phyloP scores from a whole-genome alignment of 2,113 vertebrate genomes.

The Erythrolamprus reginae region DNA sequence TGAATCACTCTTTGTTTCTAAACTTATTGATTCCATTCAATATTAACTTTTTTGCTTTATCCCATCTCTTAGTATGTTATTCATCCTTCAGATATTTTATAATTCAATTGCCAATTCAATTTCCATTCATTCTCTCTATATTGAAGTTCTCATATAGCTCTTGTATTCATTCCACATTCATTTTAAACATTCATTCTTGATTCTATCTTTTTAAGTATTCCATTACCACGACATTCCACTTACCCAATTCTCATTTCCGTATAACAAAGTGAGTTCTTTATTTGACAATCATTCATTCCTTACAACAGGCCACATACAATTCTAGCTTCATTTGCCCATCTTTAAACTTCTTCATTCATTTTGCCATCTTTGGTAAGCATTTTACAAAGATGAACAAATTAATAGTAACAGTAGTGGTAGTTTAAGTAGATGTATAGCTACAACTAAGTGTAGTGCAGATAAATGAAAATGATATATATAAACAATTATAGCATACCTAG shows the following conservation, averaged over 20 bases:
- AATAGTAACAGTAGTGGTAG: background rate
- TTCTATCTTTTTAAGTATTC: background rate
- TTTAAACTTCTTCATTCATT: background rate
- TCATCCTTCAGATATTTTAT: background rate
- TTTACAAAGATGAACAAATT: background rate
- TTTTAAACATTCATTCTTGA: background rate
- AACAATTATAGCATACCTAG: background rate
- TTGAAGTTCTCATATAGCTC: background rate
- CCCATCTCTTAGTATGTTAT: background rate
- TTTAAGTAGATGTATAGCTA: background rate
- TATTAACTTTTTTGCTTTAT: background rate
- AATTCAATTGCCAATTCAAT: background rate
- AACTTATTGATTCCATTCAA: background rate
- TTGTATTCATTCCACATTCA: background rate
- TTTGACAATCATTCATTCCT: background rate
- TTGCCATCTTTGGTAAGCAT: background rate
- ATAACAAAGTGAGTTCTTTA: background rate
- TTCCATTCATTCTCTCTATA: background rate
- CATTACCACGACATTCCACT: background rate
- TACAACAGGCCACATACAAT: background rate
- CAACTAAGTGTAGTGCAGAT: background rate
- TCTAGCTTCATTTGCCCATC: background rate
- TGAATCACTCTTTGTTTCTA: background rate
- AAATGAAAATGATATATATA: background rate
- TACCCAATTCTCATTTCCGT: background rate